Evolutionary conservation across 2,888 invertebrate species (phyloP).

Genomic region (Lepeophtheirus nordmannii): DNA sequence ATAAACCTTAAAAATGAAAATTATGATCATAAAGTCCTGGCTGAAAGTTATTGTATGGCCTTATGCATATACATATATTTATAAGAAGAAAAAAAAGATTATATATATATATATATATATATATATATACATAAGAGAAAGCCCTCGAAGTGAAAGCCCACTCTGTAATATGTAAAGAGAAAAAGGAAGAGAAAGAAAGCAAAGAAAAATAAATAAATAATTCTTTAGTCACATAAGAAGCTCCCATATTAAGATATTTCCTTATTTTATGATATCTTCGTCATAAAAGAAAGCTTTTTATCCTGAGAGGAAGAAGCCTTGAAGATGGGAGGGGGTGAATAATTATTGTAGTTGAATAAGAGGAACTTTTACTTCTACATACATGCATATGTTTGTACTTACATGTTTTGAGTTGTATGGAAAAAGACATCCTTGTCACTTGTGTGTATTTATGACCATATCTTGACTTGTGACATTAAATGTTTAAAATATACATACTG

Average conservation of each 20-base stretch:
- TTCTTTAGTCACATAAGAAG: conserved; percentile 1
- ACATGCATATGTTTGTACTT: too few relatives aligned
- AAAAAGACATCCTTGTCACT: too few relatives aligned
- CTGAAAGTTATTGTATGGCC: conserved; percentile 7
- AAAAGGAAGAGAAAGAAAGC: neutral
- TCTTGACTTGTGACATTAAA: too few relatives aligned
- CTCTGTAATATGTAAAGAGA: neutral
- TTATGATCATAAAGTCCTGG: conserved; percentile 5
- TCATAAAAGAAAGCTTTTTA: neutral
- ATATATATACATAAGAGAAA: neutral
- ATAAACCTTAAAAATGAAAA: neutral
- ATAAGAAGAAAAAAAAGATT: neutral
- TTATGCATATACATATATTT: neutral
- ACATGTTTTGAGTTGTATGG: too few relatives aligned
- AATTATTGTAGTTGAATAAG: too few relatives aligned
- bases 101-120: neutral
- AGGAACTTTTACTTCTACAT: too few relatives aligned
- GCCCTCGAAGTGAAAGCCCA: too few relatives aligned
- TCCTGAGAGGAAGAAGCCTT: too few relatives aligned
- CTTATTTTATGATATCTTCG: conserved; percentile 8
- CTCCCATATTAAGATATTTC: conserved; percentile 3
- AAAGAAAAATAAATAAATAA: neutral
- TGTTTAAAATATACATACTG: too few relatives aligned
- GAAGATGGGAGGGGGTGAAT: too few relatives aligned
- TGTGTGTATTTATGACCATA: too few relatives aligned